Percentiles rank a stretch among this genome's conserved stretches.
Conservation (phyloP, 2,113 vertebrate species). For the Xyliphius kryptos region DNA sequence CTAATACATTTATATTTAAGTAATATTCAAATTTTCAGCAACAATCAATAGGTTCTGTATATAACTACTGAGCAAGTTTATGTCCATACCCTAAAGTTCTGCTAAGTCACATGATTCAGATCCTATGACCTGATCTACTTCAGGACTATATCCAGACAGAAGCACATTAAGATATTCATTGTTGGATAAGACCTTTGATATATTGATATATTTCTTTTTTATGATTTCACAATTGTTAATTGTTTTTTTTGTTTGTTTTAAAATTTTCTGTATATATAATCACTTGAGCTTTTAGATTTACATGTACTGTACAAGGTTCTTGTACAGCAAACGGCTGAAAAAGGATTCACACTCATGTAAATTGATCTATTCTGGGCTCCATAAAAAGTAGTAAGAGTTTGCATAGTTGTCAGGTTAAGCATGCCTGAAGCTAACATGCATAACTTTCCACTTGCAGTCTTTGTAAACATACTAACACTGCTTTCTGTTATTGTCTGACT, state of each 20-base stretch:
- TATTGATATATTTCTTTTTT: no score
- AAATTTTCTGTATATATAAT: no score
- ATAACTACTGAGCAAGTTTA: not conserved
- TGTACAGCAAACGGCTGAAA: constrained; percentile 4
- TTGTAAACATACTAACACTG: constrained; percentile 32
- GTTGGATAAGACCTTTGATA: not conserved
- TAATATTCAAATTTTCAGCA: no score
- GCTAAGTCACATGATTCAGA: constrained; percentile 1
- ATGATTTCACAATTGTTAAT: not conserved
- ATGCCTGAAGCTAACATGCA: constrained; percentile 13
- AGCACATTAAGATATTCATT: not conserved
- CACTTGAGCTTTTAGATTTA: no score
- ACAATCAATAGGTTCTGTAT: no score
- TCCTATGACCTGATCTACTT: constrained; percentile 16
- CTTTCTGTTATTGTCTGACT: constrained; percentile 26
- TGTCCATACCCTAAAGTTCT: no score
- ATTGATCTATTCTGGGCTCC: constrained; percentile 27
- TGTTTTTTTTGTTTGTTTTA: no score
- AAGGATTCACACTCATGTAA: constrained; percentile 25
- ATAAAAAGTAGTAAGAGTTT: constrained; percentile 32
- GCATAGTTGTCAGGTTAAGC: constrained; percentile 9
- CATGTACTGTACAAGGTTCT: not conserved
- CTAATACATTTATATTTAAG: no score
- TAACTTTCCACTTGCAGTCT: constrained; percentile 9
- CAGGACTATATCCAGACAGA: constrained; percentile 11